These are phyloP conservation scores for Cerastoderma edule DNA, from an alignment of 2,888 invertebrate genomes.

Conservation along the genomic window DNA sequence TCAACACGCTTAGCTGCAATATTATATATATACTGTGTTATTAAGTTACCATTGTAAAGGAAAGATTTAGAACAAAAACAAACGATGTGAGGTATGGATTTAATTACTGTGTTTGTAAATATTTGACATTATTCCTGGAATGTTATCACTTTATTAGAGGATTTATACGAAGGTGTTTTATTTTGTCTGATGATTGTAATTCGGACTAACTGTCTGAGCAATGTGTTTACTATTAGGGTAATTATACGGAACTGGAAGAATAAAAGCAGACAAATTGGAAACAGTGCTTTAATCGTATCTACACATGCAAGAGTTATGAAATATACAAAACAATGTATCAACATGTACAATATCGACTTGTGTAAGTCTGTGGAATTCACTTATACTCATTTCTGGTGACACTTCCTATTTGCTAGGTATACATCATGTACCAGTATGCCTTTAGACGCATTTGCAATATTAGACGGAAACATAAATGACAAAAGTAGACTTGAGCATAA, in stretches of 20 bases:
- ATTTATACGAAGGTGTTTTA: not conserved
- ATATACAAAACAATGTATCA: no score
- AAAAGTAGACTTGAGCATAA: no score
- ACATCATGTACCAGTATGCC: no score
- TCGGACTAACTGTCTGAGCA: not conserved
- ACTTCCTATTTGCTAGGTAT: no score
- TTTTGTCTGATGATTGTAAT: not conserved
- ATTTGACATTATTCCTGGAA: not conserved
- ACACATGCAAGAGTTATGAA: no score
- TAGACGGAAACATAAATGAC: no score
- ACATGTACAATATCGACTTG: no score
- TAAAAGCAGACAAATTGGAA: not conserved
- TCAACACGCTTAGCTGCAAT: not conserved
- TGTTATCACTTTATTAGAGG: not conserved
- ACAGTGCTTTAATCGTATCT: not conserved
- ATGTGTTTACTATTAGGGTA: not conserved
- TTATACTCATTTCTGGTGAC: no score
- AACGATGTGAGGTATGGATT: not conserved
- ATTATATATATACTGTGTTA: no score
- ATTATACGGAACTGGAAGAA: not conserved
- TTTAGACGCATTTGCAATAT: no score
- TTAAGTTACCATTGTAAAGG: not conserved
- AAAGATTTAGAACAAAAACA: not conserved
- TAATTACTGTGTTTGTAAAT: not conserved
- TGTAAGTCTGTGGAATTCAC: no score